phyloP scores from a whole-genome alignment of 2,888 invertebrate species.

The Schrankia costaestrigalis region DNA sequence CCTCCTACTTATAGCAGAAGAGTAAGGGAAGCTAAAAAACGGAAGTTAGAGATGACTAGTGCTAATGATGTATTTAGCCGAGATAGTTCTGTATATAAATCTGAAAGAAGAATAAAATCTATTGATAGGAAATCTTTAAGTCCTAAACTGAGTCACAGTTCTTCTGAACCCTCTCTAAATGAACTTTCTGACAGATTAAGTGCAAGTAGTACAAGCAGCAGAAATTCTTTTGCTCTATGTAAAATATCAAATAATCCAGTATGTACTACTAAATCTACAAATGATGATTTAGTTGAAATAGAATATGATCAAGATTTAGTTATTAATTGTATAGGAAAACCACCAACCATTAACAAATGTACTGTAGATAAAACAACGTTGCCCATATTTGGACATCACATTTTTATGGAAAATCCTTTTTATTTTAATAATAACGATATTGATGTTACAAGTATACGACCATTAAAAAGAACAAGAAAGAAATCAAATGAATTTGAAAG shows the following conservation, averaged over 20 bases:
- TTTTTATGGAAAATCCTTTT: slow-evolving; percentile 73
- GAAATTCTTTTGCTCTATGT: slow-evolving; percentile 47
- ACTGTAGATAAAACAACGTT: slow-evolving; percentile 64
- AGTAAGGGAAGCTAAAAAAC: slow-evolving; percentile 72
- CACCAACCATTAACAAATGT: slow-evolving; percentile 41
- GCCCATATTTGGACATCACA: slow-evolving; percentile 73
- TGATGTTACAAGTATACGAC: slow-evolving; percentile 54
- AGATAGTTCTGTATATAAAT: slow-evolving; percentile 62
- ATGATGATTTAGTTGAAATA: slow-evolving; percentile 78
- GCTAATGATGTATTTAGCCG: slow-evolving; percentile 55
- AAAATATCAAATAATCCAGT: slow-evolving; percentile 42
- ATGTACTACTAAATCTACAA: slow-evolving; percentile 67
- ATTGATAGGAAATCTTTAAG: slow-evolving; percentile 46
- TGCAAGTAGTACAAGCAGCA: slow-evolving; percentile 48
- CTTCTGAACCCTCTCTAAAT: slow-evolving; percentile 65
- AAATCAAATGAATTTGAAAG: slow-evolving; percentile 73
- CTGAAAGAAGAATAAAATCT: slow-evolving; percentile 62
- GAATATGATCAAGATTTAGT: slow-evolving; percentile 77
- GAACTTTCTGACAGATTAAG: slow-evolving; percentile 64
- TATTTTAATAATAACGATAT: slow-evolving; percentile 71
- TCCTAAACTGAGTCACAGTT: slow-evolving; percentile 60
- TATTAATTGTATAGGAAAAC: slow-evolving; percentile 67
- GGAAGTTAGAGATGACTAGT: slow-evolving; percentile 71
- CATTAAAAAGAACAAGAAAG: slow-evolving; percentile 68
- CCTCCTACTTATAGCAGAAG: slow-evolving; percentile 71